Conservation (phyloP, 2,113 vertebrate species). For the Zosterops borbonicus region DNA sequence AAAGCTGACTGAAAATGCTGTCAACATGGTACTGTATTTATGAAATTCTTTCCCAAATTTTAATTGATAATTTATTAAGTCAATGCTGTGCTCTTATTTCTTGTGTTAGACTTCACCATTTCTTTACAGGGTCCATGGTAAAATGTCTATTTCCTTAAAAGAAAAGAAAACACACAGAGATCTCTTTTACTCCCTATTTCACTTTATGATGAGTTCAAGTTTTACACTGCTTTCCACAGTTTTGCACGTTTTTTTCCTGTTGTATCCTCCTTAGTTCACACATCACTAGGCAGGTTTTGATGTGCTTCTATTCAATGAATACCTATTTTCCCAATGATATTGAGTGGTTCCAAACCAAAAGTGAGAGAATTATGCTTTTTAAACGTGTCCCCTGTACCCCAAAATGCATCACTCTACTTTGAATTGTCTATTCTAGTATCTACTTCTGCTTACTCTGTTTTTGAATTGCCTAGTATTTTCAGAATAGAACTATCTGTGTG, state of each 20-base stretch:
- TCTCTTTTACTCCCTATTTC: not conserved
- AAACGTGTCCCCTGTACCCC: not conserved
- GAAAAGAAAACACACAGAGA: not conserved
- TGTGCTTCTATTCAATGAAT: not conserved
- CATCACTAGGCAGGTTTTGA: not conserved
- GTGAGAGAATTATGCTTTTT: not conserved
- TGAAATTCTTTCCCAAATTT: not conserved
- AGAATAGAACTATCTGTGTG: accelerated
- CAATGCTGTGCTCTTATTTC: not conserved
- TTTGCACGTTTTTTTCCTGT: not conserved
- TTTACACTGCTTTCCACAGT: not conserved
- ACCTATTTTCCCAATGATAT: not conserved
- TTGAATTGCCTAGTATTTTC: not conserved
- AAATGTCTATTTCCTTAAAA: not conserved
- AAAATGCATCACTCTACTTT: not conserved
- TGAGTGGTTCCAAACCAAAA: not conserved
- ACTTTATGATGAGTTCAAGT: not conserved
- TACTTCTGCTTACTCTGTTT: not conserved
- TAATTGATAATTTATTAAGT: not conserved
- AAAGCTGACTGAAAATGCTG: not conserved
- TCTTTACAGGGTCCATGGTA: not conserved
- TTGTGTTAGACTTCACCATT: not conserved
- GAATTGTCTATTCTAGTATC: not conserved
- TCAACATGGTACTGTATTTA: not conserved
- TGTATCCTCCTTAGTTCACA: not conserved